Evolutionary conservation across 2,888 invertebrate genomes (phyloP), one percentile per base, ranked within the genome.

Genomic region (Epinotia demarniana): DNA sequence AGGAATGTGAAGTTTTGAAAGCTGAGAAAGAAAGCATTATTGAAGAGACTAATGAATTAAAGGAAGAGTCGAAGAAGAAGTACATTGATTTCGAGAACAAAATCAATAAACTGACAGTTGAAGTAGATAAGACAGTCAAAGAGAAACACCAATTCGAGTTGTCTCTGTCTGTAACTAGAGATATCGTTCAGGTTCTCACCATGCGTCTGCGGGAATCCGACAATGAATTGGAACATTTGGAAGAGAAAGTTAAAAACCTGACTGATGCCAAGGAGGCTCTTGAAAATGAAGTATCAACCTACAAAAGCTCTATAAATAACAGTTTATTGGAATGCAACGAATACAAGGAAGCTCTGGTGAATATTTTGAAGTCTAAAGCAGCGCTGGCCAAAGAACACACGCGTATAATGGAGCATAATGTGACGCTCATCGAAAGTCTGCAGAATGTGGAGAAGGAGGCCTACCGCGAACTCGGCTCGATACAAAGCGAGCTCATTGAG

Each of bases 191-290:
- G 82, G 95, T 95, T 4, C 83, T 96, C 69, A 95, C 94, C 43
- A 92, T 93, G 86, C 89, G 95, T 19, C 84, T 96, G 69, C 90
- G 95, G 67, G 93, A 95, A 80, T 95, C 95, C 4, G 95, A 96
- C 81, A 92, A 89, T 81, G 95, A 95, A 83, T 91, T 95, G 1
- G 95, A 95, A 81, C 92, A 93, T 83, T 86, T 96, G 73, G 94
- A 94, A 80, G 87, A 82, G 81, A 94, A 92, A 83, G 83, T 88
- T 82, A 85, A 89, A 78, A 81, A 82, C 49, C 78, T 94, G 55
- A 86, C 84, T 0, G 86, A 87, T 71, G 81, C 90, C 3, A 93
- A 92, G 74, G 88, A 92, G 79, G 80, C 83, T 12, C 81, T 92
- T 53, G 92, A 93, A 82, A 85, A 85, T 67, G 93, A 94, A 83